Evolutionary conservation across 2,797 vertebrate genomes (phyloP), one percentile per base, ranked within the genome.

Genomic region (Leuciscus waleckii): DNA sequence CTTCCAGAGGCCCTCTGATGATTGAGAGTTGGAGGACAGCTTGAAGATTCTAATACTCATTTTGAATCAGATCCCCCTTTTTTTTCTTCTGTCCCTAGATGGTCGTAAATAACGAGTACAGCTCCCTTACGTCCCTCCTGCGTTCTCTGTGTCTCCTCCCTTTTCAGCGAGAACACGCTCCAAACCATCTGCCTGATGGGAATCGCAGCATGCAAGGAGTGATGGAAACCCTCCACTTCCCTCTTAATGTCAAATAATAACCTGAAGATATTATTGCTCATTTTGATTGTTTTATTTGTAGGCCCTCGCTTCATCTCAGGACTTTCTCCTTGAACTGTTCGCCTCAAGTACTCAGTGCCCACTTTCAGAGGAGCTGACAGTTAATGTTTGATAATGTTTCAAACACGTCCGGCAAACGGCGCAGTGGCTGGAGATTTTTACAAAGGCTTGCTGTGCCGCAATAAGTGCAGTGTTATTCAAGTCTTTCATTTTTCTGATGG

Each of bases 181-280:
- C 49, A 68, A 81, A 85, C 77, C 77, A 83, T 88, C 87, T 75
- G 79, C 75, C 81, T 87, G 82, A 86, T 83, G 76, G 77, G 81
- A 87, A 83, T 73, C 83, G 49, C 85, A 43, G 80, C 75, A 80
- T 68, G 74, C 75, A 37, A 16, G 76, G 70, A 78, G 69, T 75
- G 81, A 86, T 76, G 79, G 85, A 73, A 86, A 65, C 83, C 85
- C 56, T 88, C 43, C 79, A 61, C 82, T 68, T 88, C 85, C 77
- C 68, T 85, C 83, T 82, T 86, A 87, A 75, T 80, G 75, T 87
- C 83, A 87, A 82, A 87, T 87, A 87, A 87, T 86, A 86, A 88
- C 87, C 87, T 87, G 80, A 82, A 84, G 87, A 88, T 87, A 86
- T 84, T 87, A 87, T 90, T 90, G 63, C 81, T 86, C 84, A 88